Conservation (phyloP, 2,888 invertebrate genomes). For the Brachyptera risi region DNA sequence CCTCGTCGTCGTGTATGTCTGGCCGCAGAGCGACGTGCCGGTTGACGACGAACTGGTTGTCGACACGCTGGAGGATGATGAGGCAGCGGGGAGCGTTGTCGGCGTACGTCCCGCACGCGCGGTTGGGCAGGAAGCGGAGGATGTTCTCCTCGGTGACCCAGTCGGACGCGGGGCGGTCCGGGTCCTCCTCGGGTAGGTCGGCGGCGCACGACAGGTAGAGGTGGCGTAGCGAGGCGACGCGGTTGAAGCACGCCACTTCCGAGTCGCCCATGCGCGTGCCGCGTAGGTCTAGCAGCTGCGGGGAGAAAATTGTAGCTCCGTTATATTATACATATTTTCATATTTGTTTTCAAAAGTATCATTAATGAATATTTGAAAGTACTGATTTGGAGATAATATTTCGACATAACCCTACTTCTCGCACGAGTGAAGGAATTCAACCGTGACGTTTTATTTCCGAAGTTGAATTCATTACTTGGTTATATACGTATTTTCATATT, state of each 20-base stretch:
- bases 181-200: not conserved
- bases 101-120: not conserved
- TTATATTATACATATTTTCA: no score
- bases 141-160: no score
- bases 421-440: no score
- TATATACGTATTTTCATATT: no score
- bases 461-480: not conserved
- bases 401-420: no score
- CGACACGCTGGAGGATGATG: conserved; percentile 2
- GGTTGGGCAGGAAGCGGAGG: not conserved
- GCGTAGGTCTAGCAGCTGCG: conserved; percentile 52
- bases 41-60: not conserved
- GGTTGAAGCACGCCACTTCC: conserved; percentile 56
- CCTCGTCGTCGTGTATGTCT: conserved; percentile 3
- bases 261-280: conserved; percentile 55
- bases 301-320: no score
- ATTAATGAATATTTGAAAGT: no score
- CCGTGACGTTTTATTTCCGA: not conserved
- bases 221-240: conserved; percentile 49
- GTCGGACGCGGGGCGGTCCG: not conserved
- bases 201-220: conserved; percentile 42
- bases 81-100: not conserved
- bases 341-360: no score
- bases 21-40: not conserved
- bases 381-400: not conserved